Percentiles rank a stretch among this genome's conserved stretches.
phyloP scores from a whole-genome alignment of 2,113 vertebrate species.

The Caloenas nicobarica region DNA sequence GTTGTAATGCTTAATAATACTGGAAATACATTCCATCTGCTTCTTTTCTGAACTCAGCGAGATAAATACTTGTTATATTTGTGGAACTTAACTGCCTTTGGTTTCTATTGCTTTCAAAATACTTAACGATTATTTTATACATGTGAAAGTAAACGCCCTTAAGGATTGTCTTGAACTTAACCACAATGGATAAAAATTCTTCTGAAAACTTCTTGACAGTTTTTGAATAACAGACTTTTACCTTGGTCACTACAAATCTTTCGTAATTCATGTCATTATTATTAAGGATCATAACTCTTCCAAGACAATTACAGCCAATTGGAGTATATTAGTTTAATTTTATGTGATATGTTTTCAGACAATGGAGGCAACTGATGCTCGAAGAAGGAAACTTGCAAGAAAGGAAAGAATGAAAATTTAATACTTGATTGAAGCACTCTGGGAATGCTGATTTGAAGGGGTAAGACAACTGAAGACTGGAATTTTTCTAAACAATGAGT shows the following conservation, averaged over 20 bases:
- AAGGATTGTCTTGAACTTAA: constrained; percentile 31
- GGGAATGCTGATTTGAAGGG: constrained; percentile 34
- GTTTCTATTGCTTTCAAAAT: constrained; percentile 55
- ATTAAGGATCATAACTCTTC: constrained; percentile 9
- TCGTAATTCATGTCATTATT: background rate
- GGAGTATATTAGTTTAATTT: constrained; percentile 1
- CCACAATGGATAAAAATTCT: constrained; percentile 16
- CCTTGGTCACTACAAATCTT: background rate
- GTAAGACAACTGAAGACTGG: constrained; percentile 13
- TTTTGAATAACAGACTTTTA: constrained; percentile 55
- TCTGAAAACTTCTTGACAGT: constrained; percentile 45
- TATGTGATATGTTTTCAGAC: constrained; percentile 33
- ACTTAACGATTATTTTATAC: constrained; percentile 43
- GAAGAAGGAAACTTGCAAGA: constrained; percentile 8
- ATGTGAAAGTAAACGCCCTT: constrained; percentile 37
- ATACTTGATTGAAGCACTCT: constrained; percentile 11
- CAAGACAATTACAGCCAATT: background rate
- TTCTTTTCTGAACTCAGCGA: constrained; percentile 47
- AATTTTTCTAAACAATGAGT: constrained; percentile 42
- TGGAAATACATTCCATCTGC: constrained; percentile 60
- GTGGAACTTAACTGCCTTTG: constrained; percentile 50
- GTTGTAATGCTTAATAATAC: constrained; percentile 52
- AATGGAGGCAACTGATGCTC: background rate
- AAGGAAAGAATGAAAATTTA: constrained; percentile 46
- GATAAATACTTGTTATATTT: constrained; percentile 61